Evolutionary conservation across 2,113 vertebrate species (phyloP), one percentile per base, ranked within the genome.

Genomic region (Ia io): DNA sequence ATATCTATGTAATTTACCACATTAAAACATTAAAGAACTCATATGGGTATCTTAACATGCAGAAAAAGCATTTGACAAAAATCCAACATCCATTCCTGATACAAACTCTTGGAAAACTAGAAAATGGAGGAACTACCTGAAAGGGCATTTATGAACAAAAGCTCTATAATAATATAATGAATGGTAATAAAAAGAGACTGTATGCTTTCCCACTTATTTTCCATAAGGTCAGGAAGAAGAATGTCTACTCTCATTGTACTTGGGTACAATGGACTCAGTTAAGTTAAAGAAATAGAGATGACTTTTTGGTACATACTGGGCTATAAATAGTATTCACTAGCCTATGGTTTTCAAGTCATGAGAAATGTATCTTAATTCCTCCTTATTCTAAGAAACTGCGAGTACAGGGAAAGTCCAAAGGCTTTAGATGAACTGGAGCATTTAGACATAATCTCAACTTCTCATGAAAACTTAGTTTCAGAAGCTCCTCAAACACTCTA

Each of bases 391-490:
- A 91, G 94, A 95, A 96, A 87, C 53, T 61, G 49, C 6, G 28
- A 90, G 61, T 86, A 28, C 1, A 83, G 84, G 84, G 80, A 95
- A 90, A 95, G 69, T 20, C 88, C 86, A 84, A 88, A 82, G 56
- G n/a, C 22, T 85, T 77, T 80, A 94, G 80, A 61, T 93, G 73
- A 85, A 92, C 53, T 53, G 32, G 40, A 89, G 35, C 67, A 93
- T 44, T 71, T 83, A 84, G 88, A 79, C 69, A 93, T 90, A 94
- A 94, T 83, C 84, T 86, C n/a, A 96, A 86, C 40, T 86, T 94
- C 84, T 94, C 32, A 91, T 11, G 79, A 95, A 89, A 63, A 69
- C n/a, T 93, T 42, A 82, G 61, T 94, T 94, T 84, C 83, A 91
- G 65, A 71, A 80, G 59, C n/a, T 84, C 88, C 47, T 65, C 82